Evolutionary conservation across 1,140 invertebrate species (phyloP), one percentile per base, ranked within the genome.

Genomic region (Diorhabda carinulata): DNA sequence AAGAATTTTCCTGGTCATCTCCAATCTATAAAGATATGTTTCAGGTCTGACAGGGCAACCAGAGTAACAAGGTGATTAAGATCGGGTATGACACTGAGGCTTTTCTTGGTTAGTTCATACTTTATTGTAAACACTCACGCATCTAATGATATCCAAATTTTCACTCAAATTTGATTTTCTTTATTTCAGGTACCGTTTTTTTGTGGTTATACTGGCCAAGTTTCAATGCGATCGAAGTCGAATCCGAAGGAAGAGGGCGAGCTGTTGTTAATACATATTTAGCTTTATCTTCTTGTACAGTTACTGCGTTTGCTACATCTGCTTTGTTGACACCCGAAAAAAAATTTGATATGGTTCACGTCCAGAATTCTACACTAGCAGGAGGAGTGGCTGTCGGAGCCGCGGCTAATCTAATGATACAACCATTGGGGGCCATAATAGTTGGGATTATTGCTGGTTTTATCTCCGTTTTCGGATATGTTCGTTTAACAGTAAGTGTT

Each of bases 191-290:
- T 69, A 95, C 95, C 2, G 82, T 97, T 9, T 98, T 98, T 80
- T 85, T 98, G 8, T 98, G 95, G 95, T 83, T 97, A 62, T 98
- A 93, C 81, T 98, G 96, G 95, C 97, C 97, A 2, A 96, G 93
- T 70, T 98, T 98, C 82, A 98, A 98, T 82, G 91, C 91, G 2
- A 93, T 89, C 0, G 83, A 91, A 42, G 84, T 92, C 5, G 84
- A 86, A 1, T 89, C 90, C 3, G 89, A 90, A 61, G 90, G 91
- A 74, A 90, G 92, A 75, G 89, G 94, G 71, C 84, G 95, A 52
- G 95, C 95, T 5, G 87, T 98, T 65, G 88, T 98, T 77, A 98
- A 98, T 85, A 98, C 96, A 4, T 95, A 97, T 78, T 84, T 97
- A 52, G 90, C 95, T 47, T 86, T 98, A 72, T 87, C 90, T 61